Base-by-base conservation (phyloP, 2,113 vertebrate genomes). In the Telmatochromis bifrenatus region DNA sequence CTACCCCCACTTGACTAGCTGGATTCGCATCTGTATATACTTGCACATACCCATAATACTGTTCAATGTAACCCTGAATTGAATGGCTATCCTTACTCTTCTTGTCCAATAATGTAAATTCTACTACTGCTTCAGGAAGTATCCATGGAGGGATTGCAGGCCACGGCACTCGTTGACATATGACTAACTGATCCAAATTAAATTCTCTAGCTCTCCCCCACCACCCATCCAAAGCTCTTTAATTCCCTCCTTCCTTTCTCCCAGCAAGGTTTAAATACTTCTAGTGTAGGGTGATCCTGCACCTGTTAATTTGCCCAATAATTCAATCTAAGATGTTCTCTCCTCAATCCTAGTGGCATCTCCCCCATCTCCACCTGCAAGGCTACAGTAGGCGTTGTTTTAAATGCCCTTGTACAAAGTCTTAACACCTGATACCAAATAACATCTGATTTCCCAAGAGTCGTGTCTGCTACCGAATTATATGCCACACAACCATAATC, bases 351-450 rank as follows among this genome's bases (percentile, higher is more conserved):
- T 7, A 60, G 28, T 33, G 58, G 58, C 28, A 60, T 33, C 28
- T 7, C 2, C 28, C 28, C 28, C 56, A 7, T 60, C 56, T 60
- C 56, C 56, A 4, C 28, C 28, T 31, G 4, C 53, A 23, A 21
- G 53, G 53, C 3, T 9, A 28, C 55, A 58, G 55, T 58, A 58
- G 26, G 55, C 0, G 0, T 5, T 1, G 15, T 62, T 62, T 62
- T 19, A 62, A 1, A 62, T 33, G 58, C 0, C 28, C 58, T 1
- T 2, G 28, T 62, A 33, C 15, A 33, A 62, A 62, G 15, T 7
- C 28, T 33, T 0, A 62, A 62, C 28, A 11, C 15, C 58, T 33
- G 15, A 60, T 4, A 0, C 56, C 1, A 33, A 19, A 60, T 7
- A 1, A 19, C 58, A 19, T 1, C 1, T 2, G 9, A 62, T 33